These are phyloP conservation scores for Nothocercus julius DNA, from an alignment of 2,113 vertebrate species.

Conservation along the genomic window DNA sequence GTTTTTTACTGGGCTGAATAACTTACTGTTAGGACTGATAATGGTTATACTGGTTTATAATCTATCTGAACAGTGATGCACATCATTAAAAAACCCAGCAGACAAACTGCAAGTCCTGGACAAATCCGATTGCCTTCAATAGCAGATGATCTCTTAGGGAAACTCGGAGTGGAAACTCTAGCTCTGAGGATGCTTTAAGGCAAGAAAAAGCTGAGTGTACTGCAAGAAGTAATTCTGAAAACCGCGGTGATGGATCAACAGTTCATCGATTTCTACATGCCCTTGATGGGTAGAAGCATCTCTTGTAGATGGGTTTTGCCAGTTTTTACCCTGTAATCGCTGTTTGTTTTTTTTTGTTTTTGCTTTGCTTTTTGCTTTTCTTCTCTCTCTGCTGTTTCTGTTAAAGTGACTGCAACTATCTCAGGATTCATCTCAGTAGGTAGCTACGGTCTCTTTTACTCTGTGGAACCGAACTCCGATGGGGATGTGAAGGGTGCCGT, in stretches of 20 bases:
- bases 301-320: neutral
- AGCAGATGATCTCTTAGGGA: neutral
- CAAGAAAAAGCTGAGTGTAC: neutral
- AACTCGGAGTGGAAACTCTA: neutral
- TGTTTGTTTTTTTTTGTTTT: neutral
- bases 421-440: constrained; percentile 16
- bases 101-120: neutral
- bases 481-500: neutral
- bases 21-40: constrained; percentile 46
- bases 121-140: constrained; percentile 12
- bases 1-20: constrained; percentile 44
- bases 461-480: neutral
- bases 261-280: constrained; percentile 1
- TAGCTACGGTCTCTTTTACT: neutral
- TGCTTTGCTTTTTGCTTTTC: neutral
- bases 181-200: neutral
- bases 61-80: constrained; percentile 10
- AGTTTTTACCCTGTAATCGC: constrained; percentile 11
- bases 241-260: constrained; percentile 24
- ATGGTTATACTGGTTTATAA: constrained; percentile 42
- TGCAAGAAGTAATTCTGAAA: neutral
- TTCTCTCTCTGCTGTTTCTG: neutral
- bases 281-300: neutral
- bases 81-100: constrained; percentile 23
- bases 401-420: neutral